Conservation (phyloP, 2,888 invertebrate species). For the Vanessa cardui region DNA sequence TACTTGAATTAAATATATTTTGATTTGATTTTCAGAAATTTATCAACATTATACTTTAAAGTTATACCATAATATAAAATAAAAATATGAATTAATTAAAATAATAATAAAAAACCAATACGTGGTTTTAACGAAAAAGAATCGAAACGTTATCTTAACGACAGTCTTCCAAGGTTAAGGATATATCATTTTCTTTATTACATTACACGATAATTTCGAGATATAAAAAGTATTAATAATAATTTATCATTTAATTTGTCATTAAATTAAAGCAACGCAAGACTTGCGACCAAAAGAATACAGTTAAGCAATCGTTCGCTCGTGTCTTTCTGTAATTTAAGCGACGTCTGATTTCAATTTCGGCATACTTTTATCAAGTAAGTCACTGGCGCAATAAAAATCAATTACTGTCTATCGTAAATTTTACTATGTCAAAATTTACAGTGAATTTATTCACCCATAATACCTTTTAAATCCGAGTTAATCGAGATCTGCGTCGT, state of each 20-base stretch:
- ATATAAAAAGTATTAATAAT: constrained; percentile 11
- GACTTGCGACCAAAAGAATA: constrained; percentile 17
- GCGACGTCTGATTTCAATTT: constrained; percentile 40
- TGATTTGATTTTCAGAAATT: too few relatives aligned
- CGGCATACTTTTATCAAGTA: constrained; percentile 42
- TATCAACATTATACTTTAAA: too few relatives aligned
- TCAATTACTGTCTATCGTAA: constrained; percentile 44
- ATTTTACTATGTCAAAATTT: constrained; percentile 43
- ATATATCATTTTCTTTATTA: neutral
- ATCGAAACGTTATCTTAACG: neutral
- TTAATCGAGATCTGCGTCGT: constrained; percentile 34
- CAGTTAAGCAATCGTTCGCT: constrained; percentile 34
- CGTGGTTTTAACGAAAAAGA: neutral
- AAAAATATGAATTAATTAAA: too few relatives aligned
- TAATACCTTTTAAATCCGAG: constrained; percentile 45
- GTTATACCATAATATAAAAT: too few relatives aligned
- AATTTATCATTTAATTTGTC: constrained; percentile 27
- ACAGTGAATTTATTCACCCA: constrained; percentile 56
- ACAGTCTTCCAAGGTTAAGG: neutral
- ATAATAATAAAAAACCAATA: too few relatives aligned
- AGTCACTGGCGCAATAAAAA: constrained; percentile 43
- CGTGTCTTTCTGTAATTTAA: constrained; percentile 45
- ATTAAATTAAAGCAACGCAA: constrained; percentile 25
- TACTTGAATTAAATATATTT: too few relatives aligned
- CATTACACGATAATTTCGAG: constrained; percentile 11